Evolutionary conservation across 2,797 vertebrate species (phyloP).

Genomic region (Selene dorsalis): DNA sequence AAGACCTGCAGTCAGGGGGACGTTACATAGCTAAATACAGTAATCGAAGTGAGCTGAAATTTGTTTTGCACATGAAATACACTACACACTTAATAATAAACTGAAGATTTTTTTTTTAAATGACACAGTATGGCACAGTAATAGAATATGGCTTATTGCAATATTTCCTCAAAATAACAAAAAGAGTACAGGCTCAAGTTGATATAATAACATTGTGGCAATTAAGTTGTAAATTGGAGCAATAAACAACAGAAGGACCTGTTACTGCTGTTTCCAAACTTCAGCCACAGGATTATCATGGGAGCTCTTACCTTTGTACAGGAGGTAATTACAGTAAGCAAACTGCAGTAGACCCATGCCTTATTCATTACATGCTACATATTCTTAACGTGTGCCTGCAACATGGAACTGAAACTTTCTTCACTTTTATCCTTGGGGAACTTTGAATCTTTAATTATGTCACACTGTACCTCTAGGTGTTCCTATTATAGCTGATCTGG

Average conservation of each 20-base stretch:
- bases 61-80: slow-evolving; percentile 2
- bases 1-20: slow-evolving; percentile 1
- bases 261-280: background rate
- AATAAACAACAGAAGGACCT: background rate
- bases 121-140: background rate
- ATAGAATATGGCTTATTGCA: background rate
- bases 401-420: no score
- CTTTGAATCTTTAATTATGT: no score
- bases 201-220: background rate
- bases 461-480: no score
- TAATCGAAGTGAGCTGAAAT: background rate
- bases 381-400: no score
- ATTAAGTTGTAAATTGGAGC: background rate
- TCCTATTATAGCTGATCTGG: no score
- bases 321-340: slow-evolving; percentile 14
- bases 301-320: background rate
- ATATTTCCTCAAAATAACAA: background rate
- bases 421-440: no score
- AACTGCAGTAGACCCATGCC: background rate
- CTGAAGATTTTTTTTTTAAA: background rate
- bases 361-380: background rate
- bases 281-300: background rate
- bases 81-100: background rate
- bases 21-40: background rate
- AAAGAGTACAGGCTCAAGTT: background rate